Evolutionary conservation across 2,113 vertebrate genomes (phyloP).

Genomic region (Syrmaticus mikado): DNA sequence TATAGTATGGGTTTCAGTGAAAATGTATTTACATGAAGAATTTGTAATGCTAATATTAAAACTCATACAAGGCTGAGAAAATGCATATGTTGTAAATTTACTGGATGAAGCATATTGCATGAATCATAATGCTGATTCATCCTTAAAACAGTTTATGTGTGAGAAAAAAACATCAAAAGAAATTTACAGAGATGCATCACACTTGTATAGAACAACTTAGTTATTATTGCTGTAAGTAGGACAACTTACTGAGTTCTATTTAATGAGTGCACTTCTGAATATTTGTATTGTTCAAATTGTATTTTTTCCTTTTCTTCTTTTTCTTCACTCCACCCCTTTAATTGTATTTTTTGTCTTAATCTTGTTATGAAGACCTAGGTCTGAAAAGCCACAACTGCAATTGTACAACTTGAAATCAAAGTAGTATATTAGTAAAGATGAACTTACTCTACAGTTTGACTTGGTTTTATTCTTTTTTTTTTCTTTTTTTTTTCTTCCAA

Average conservation of each 20-base stretch:
- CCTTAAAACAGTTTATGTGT: background rate
- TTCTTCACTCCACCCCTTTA: background rate
- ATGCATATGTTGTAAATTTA: background rate
- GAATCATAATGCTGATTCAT: conserved; percentile 4
- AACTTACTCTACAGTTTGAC: background rate
- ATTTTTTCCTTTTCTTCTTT: background rate
- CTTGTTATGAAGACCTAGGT: background rate
- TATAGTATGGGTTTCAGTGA: background rate
- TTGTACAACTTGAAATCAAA: background rate
- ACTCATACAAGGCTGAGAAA: background rate
- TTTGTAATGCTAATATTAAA: background rate
- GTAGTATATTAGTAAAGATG: background rate
- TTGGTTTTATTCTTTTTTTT: background rate
- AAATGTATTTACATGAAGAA: background rate
- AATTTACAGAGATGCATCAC: background rate
- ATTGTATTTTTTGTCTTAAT: background rate
- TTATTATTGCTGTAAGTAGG: background rate
- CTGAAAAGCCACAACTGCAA: background rate
- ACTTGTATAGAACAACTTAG: background rate
- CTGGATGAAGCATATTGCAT: background rate
- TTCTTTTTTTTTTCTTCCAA: background rate
- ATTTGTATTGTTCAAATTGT: background rate
- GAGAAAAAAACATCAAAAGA: background rate
- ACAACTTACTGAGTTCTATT: background rate
- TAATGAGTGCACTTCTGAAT: background rate